Evolutionary conservation across 2,113 vertebrate species (phyloP), one percentile per base, ranked within the genome.

Genomic region (Callipepla squamata): DNA sequence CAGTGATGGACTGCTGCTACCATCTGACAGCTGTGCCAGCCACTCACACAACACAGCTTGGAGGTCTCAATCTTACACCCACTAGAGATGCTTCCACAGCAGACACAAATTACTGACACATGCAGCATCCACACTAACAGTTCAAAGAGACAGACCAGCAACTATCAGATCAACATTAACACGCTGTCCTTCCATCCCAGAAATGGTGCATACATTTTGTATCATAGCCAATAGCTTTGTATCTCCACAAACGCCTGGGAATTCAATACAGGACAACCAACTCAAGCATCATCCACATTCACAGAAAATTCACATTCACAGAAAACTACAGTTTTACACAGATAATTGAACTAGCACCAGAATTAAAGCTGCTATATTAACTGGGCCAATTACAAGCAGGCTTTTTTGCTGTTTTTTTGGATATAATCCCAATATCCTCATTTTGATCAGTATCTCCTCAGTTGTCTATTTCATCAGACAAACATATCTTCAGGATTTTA

Each of bases 331-430:
- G 16, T 81, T 75, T 21, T 20, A 16, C n/a, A 86, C 58, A 85
- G 32, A 61, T 62, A 77, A 8, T 45, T 68, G 65, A 30, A 20
- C 7, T 36, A 48, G 23, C n/a, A 57, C 40, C 68, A 55, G 21
- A 62, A 70, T 50, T 36, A 86, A 69, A 9, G 16, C 36, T 59
- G 73, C 21, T 74, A 8, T 16, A 55, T 75, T 48, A 86, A 45
- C 6, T 8, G 38, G 19, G 5, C 2, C 40, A 80, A 55, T 10
- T 72, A 57, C 26, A 80, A 72, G 19, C 10, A 67, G 0, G 0
- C 7, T 58, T 19, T n/a, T 61, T 36, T n/a, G 22, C 26, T 72
- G 40, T 73, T 73, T 10, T 32, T 73, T 65, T 0, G 0, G 57
- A 61, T 51, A 57, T 9, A 59, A 55, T 38, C 11, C 47, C 80